A percentile compares a stretch with the other conserved stretches of the same genome.
Conservation (phyloP, 2,888 invertebrate species). For the Eledona agricola region DNA sequence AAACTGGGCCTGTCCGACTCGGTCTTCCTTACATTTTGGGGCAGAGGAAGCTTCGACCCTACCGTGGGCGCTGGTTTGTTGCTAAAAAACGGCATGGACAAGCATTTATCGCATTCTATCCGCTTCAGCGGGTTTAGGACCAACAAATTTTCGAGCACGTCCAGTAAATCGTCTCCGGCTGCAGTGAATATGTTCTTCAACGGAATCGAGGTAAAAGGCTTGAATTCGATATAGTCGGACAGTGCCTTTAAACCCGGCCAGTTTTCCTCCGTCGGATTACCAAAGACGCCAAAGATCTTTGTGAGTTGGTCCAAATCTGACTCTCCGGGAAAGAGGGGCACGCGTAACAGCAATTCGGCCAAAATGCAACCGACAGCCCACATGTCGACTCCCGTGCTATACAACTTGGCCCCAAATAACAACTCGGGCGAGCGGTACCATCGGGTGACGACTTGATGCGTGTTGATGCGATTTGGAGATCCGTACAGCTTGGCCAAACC, state of each 20-base stretch:
- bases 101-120: constrained; percentile 82
- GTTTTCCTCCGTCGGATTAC: constrained; percentile 89
- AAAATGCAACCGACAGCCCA: constrained; percentile 99
- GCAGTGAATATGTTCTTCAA: constrained; percentile 95
- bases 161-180: constrained; percentile 89
- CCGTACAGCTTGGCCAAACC: constrained; percentile 98
- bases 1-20: constrained; percentile 72
- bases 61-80: constrained; percentile 90
- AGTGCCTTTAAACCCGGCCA: constrained; percentile 88
- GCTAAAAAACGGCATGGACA: constrained; percentile 90
- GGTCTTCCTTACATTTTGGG: constrained; percentile 69
- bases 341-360: constrained; percentile 89
- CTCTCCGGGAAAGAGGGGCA: constrained; percentile 95
- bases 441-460: constrained; percentile 96
- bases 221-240: constrained; percentile 94
- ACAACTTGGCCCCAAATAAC: constrained; percentile 93
- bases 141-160: constrained; percentile 79
- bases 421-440: constrained; percentile 96
- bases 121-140: constrained; percentile 84
- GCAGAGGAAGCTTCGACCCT: constrained; percentile 84
- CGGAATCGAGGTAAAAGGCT: constrained; percentile 83
- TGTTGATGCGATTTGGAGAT: constrained; percentile 94
- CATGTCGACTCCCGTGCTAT: constrained; percentile 96
- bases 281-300: constrained; percentile 93
- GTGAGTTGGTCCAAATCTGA: constrained; percentile 96